These are phyloP conservation scores for Australoheros scitulus DNA, from an alignment of 2,113 vertebrate species.

Conservation along the genomic window DNA sequence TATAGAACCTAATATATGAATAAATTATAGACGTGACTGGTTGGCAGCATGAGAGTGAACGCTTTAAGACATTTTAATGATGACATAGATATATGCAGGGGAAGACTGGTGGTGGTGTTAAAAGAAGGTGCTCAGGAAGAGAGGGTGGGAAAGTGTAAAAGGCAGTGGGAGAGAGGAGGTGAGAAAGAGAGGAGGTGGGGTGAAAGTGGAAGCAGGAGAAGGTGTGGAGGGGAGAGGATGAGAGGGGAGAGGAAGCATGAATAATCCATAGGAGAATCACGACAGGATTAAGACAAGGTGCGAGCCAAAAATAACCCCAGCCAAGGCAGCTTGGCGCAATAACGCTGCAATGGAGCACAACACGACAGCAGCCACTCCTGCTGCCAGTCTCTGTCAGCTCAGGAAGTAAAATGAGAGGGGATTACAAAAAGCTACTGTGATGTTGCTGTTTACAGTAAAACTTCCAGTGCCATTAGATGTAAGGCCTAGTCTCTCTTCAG, in stretches of 20 bases:
- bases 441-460: slow-evolving; percentile 30
- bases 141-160: slow-evolving; percentile 36
- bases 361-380: slow-evolving; percentile 61
- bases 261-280: slow-evolving; percentile 68
- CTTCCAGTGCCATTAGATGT: not conserved
- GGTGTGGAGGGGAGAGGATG: slow-evolving; percentile 1
- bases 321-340: slow-evolving; percentile 53
- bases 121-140: slow-evolving; percentile 4
- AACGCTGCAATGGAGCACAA: slow-evolving; percentile 47
- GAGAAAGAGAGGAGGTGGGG: slow-evolving; percentile 26
- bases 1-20: slow-evolving; percentile 1
- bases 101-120: slow-evolving; percentile 16
- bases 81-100: not conserved
- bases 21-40: not conserved
- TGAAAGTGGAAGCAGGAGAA: slow-evolving; percentile 2
- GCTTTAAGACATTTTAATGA: slow-evolving; percentile 20
- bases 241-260: slow-evolving; percentile 52
- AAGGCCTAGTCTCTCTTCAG: not conserved
- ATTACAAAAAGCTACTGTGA: slow-evolving; percentile 45
- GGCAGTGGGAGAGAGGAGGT: slow-evolving; percentile 20
- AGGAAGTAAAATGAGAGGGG: slow-evolving; percentile 45
- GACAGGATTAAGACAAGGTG: slow-evolving; percentile 70
- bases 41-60: not conserved
- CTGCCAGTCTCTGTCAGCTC: slow-evolving; percentile 50
- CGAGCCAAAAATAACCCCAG: slow-evolving; percentile 70